Percentiles rank a stretch among this genome's conserved stretches.
phyloP scores from a whole-genome alignment of 2,797 vertebrate species.

The Smutsia temminckii region DNA sequence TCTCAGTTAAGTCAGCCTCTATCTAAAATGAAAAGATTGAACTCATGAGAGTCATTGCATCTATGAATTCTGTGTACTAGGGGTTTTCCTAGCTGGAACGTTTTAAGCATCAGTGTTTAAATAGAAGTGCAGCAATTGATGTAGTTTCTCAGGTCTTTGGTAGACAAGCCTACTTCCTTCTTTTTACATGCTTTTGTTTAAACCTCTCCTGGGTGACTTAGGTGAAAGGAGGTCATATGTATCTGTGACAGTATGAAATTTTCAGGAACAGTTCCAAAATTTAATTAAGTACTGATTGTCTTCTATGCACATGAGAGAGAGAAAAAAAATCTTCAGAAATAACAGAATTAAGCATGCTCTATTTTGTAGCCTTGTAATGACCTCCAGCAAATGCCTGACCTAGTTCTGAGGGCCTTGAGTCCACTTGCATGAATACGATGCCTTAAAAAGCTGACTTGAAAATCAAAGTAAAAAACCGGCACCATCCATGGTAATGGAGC shows the following conservation, averaged over 20 bases:
- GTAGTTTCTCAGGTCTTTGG: slow-evolving; percentile 17
- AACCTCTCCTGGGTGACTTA: slow-evolving; percentile 57
- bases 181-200: slow-evolving; percentile 59
- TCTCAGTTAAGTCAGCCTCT: not conserved
- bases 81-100: slow-evolving; percentile 21
- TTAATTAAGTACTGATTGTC: slow-evolving; percentile 87
- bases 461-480: slow-evolving; percentile 79
- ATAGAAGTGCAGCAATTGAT: slow-evolving; percentile 34
- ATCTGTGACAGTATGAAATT: slow-evolving; percentile 81
- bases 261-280: slow-evolving; percentile 85
- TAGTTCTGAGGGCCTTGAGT: slow-evolving; percentile 87
- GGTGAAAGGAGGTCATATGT: slow-evolving; percentile 73
- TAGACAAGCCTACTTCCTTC: slow-evolving; percentile 15
- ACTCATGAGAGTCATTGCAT: slow-evolving; percentile 2
- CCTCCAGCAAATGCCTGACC: slow-evolving; percentile 89
- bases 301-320: slow-evolving; percentile 84
- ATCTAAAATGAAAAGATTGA: not conserved
- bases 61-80: not conserved
- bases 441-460: slow-evolving; percentile 78
- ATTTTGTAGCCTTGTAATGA: slow-evolving; percentile 90
- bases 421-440: slow-evolving; percentile 85
- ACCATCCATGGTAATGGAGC: slow-evolving; percentile 74
- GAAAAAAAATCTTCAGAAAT: slow-evolving; percentile 84
- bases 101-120: slow-evolving; percentile 45
- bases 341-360: slow-evolving; percentile 90